Percentiles rank a stretch among this genome's conserved stretches.
These are phyloP conservation scores for Phrynocephalus forsythii DNA, from an alignment of 2,797 vertebrate genomes.

Conservation along the genomic window DNA sequence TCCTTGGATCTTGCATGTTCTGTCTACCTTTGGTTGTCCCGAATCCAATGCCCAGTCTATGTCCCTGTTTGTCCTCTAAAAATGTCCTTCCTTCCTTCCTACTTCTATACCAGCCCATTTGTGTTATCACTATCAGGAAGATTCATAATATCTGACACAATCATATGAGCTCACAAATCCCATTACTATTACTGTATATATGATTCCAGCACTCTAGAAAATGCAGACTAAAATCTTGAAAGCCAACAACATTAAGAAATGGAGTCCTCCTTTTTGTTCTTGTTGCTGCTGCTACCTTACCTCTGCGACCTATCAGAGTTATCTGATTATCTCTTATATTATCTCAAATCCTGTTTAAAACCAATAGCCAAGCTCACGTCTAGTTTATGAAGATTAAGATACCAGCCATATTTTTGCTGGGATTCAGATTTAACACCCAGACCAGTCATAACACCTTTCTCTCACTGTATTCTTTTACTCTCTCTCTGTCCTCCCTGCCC, in stretches of 20 bases:
- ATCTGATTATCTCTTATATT: not conserved
- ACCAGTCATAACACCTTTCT: too few species aligned
- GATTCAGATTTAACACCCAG: not conserved
- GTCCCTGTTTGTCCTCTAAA: not conserved
- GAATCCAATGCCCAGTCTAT: not conserved
- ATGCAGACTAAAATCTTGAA: too few species aligned
- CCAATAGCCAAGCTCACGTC: not conserved
- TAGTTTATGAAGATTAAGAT: not conserved
- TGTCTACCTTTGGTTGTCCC: not conserved
- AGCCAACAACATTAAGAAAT: too few species aligned
- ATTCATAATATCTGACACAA: too few species aligned
- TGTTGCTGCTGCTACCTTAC: constrained; percentile 27
- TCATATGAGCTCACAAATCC: too few species aligned
- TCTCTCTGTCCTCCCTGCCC: not conserved
- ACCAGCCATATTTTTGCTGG: not conserved
- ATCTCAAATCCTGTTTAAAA: not conserved
- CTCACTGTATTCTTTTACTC: not conserved
- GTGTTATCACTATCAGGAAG: too few species aligned
- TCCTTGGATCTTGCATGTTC: not conserved
- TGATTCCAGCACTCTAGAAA: too few species aligned
- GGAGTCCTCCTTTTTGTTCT: too few species aligned
- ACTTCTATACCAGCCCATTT: too few species aligned
- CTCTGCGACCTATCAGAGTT: constrained; percentile 5
- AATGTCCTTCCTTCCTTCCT: too few species aligned
- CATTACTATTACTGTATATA: not conserved